Base-by-base conservation (phyloP, 1,140 invertebrate species). In the Drosophila asahinai region DNA sequence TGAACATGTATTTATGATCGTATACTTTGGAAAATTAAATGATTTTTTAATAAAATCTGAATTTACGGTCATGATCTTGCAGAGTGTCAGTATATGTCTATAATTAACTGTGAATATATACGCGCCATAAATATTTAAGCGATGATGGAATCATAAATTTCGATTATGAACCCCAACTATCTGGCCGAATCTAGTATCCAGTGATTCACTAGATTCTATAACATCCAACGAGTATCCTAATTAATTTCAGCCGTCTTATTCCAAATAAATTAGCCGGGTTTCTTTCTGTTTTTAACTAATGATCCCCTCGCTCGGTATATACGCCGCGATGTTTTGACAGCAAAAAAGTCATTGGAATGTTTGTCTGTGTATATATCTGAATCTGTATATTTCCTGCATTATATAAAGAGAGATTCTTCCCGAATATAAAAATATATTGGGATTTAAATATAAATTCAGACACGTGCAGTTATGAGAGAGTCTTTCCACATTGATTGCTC, bases 1-100 rank as follows among this genome's bases (percentile, higher is more conserved):
- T 72, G 25, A 62, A 70, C 38, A 61, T 72, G 73, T 84, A 80
- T 84, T 84, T 80, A 72, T 80, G 77, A 45, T 40, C 14, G 30
- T 52, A 54, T 64, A n/a, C 45, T 78, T 36, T 36, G 25, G 33
- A 33, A 60, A 62, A 77, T 38, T 70, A 78, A 78, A 78, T 77
- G 64, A 33, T 77, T 59, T 55, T 77, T 78, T 61, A 77, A 78
- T 78, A 70, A 70, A 78, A 57, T 47, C 15, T 1, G 58, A 70
- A 78, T 78, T 70, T 78, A 78, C 54, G 75, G 30, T 52, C 36
- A 57, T 62, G 49, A 12, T 65, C 14, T 30, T 48, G 25, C 12
- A 42, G 14, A 36, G 30, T 77, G 73, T 43, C 63, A 72, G 51
- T 51, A 25, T 33, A 40, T 71, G 48, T 40, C 62, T 77, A 62